phyloP scores from a whole-genome alignment of 2,888 invertebrate species.

The Limenitis camilla region DNA sequence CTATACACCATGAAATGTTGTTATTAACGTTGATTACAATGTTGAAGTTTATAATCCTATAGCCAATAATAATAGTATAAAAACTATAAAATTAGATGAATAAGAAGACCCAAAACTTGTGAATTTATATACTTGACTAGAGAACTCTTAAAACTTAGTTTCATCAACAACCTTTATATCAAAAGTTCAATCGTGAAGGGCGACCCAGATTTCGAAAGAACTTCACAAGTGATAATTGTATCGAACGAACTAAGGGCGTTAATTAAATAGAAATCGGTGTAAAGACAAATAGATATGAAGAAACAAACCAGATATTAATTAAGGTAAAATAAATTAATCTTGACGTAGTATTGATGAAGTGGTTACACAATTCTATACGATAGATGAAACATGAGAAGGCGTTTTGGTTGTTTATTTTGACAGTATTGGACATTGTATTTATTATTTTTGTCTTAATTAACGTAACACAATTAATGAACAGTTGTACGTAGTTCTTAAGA shows the following conservation, averaged over 20 bases:
- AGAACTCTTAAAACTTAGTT: too few species aligned
- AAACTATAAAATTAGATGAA: too few species aligned
- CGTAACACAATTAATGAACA: too few species aligned
- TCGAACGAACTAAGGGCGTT: slow-evolving; percentile 38
- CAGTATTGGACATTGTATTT: too few species aligned
- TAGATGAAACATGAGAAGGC: not conserved
- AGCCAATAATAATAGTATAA: too few species aligned
- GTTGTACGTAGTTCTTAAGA: too few species aligned
- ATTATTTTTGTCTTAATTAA: too few species aligned
- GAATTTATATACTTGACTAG: too few species aligned
- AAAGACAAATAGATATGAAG: slow-evolving; percentile 4
- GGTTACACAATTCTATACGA: slow-evolving; percentile 2
- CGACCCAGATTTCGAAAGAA: slow-evolving; percentile 50
- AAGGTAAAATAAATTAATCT: slow-evolving; percentile 6
- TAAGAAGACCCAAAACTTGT: too few species aligned
- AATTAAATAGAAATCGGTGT: slow-evolving; percentile 35
- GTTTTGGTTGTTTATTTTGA: not conserved
- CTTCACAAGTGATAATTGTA: slow-evolving; percentile 38
- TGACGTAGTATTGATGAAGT: slow-evolving; percentile 25
- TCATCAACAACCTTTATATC: not conserved
- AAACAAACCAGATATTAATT: slow-evolving; percentile 38
- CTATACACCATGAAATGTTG: too few species aligned
- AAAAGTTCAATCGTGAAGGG: slow-evolving; percentile 23
- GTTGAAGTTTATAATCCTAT: too few species aligned
- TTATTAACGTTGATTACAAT: too few species aligned